Evolutionary conservation across 2,113 vertebrate species (phyloP), one percentile per base, ranked within the genome.

Genomic region (Pyrgilauda ruficollis): DNA sequence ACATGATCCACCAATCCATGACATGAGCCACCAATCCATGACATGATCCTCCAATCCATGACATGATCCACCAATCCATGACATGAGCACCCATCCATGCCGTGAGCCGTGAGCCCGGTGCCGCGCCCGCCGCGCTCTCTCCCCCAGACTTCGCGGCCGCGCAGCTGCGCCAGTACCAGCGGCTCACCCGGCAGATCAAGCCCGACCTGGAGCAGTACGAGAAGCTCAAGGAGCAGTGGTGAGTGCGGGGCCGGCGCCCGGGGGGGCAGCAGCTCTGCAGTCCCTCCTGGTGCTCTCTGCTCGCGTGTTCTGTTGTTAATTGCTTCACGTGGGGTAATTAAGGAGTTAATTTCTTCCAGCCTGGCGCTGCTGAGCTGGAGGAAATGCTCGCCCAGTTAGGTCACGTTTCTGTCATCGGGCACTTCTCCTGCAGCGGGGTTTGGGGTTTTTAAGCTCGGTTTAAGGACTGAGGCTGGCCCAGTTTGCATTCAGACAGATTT

Each of bases 111-210:
- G 35, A 7, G 35, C 35, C 7, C 37, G 37, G 37, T 37, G 37
- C 37, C 37, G 37, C 37, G 37, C 8, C 8, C 37, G 37, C 37
- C 8, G 37, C 37, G 37, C 37, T 37, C 37, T 41, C 39, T 41
- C 39, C 39, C 39, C 18, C 95, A 99, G 99, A 99, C 81, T 99
- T 99, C 12, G 99, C 99, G 0, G 98, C 99, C 33, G 99, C 99
- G n/a, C 99, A 99, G 86, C 97, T 99, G 75, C 98, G 99, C 37
- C 99, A 99, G 95, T 99, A 99, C 97, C 99, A 99, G 95, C 92
- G 99, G 55, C 97, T 99, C 92, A 99, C 99, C 7, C 99, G 96
- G 96, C 99, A 99, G 97, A 99, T 99, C 97, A 98, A 97, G 93
- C 99, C 99, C 9, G 98, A 99, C 97, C 97, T 99, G 98, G 98